Percentiles rank a stretch among this genome's conserved stretches.
phyloP scores from a whole-genome alignment of 2,797 vertebrate genomes.

The Sebastes paucispinis region DNA sequence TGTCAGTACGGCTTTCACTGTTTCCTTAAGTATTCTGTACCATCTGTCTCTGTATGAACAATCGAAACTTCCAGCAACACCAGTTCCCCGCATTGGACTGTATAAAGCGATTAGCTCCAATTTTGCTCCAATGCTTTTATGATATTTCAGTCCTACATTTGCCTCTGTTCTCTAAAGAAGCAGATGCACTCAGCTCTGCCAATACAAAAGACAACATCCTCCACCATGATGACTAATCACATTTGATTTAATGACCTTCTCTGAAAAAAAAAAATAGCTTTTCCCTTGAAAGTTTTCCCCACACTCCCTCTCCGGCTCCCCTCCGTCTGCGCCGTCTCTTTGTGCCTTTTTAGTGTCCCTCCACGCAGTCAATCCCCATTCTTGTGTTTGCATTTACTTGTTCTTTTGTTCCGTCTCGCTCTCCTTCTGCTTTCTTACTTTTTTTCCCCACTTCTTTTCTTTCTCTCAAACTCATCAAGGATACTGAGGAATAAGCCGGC shows the following conservation, averaged over 20 bases:
- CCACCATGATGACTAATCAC: constrained; percentile 52
- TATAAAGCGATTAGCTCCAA: constrained; percentile 22
- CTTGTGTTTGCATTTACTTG: constrained; percentile 44
- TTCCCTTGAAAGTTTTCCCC: constrained; percentile 39
- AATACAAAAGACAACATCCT: constrained; percentile 46
- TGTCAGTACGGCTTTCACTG: background rate
- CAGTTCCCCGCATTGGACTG: constrained; percentile 8
- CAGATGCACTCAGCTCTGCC: constrained; percentile 32
- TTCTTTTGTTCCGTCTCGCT: constrained; percentile 32
- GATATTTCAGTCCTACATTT: constrained; percentile 28
- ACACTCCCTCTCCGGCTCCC: constrained; percentile 14
- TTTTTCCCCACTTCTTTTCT: constrained; percentile 15
- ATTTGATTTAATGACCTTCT: constrained; percentile 61
- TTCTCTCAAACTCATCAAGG: constrained; percentile 40
- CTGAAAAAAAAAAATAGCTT: constrained; percentile 28
- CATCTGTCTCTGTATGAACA: constrained; percentile 14
- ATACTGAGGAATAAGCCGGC: constrained; percentile 55
- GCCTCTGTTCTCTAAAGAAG: constrained; percentile 18
- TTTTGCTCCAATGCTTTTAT: constrained; percentile 39
- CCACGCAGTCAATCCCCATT: background rate
- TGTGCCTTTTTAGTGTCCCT: constrained; percentile 33
- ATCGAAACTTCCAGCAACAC: constrained; percentile 14
- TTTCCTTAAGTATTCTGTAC: constrained; percentile 1
- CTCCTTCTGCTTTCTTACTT: constrained; percentile 12
- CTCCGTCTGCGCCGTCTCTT: constrained; percentile 26